Evolutionary conservation across 2,888 invertebrate genomes (phyloP).

Genomic region (Lomographa bimaculata): DNA sequence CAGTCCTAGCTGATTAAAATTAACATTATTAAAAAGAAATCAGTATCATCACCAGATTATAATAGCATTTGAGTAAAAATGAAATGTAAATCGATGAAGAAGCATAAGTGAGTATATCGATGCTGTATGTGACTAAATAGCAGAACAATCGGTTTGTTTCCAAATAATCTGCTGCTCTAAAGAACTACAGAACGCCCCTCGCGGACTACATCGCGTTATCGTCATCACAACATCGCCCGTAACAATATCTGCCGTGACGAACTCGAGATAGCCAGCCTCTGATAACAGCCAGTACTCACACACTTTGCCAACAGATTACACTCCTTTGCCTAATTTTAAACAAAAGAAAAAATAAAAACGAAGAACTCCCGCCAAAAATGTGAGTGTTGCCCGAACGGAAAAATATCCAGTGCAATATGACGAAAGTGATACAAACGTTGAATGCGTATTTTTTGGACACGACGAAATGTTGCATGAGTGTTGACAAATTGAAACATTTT

Average conservation of each 20-base stretch:
- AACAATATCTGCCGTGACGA: slow-evolving; percentile 79
- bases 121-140: slow-evolving; percentile 4
- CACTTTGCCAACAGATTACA: slow-evolving; percentile 60
- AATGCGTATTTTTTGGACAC: slow-evolving; percentile 70
- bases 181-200: slow-evolving; percentile 37
- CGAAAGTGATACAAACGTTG: slow-evolving; percentile 63
- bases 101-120: no score
- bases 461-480: slow-evolving; percentile 64
- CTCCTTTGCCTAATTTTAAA: slow-evolving; percentile 32
- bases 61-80: no score
- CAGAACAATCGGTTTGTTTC: slow-evolving; percentile 11
- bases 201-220: slow-evolving; percentile 49
- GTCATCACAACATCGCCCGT: slow-evolving; percentile 60
- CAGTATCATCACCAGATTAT: no score
- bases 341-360: slow-evolving; percentile 29
- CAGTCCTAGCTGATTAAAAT: no score
- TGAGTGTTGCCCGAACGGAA: slow-evolving; percentile 43
- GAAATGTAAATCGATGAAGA: no score
- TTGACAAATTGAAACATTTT: slow-evolving; percentile 71
- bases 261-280: slow-evolving; percentile 72
- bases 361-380: slow-evolving; percentile 22
- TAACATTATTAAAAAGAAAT: no score
- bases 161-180: no score
- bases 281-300: slow-evolving; percentile 72
- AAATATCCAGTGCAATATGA: slow-evolving; percentile 51